Conservation (phyloP, 2,888 invertebrate genomes). For the Apocheima hispidaria region DNA sequence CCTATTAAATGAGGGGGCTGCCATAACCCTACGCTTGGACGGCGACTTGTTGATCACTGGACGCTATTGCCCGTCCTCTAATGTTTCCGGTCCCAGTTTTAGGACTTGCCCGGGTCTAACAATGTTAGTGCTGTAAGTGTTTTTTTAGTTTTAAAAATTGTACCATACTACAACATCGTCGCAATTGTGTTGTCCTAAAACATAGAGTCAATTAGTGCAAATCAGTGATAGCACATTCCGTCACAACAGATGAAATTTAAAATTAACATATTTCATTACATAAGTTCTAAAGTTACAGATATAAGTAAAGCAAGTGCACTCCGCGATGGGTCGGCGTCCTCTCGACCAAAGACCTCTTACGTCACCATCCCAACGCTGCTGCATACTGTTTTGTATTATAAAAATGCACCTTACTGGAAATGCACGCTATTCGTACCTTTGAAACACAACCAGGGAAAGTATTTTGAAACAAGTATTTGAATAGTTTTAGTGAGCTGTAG, state of each 20-base stretch:
- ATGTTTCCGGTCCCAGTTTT: no score
- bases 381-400: constrained; percentile 47
- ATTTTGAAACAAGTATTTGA: constrained; percentile 44
- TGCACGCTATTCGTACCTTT: constrained; percentile 31
- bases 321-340: constrained; percentile 54
- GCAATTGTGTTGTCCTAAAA: no score
- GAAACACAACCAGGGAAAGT: constrained; percentile 35
- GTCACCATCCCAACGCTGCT: constrained; percentile 27
- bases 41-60: no score
- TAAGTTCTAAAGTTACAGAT: constrained; percentile 20
- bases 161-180: no score
- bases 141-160: no score
- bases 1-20: no score
- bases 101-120: no score
- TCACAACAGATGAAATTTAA: constrained; percentile 25
- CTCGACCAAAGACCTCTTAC: constrained; percentile 51
- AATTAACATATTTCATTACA: constrained; percentile 29
- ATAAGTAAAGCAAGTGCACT: constrained; percentile 38
- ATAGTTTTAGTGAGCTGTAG: constrained; percentile 38
- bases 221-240: not conserved
- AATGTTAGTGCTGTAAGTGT: no score
- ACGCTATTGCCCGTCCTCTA: no score
- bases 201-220: no score
- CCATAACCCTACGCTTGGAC: no score
- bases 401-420: constrained; percentile 51